phyloP scores from a whole-genome alignment of 2,113 vertebrate species.

The Ellobius talpinus region DNA sequence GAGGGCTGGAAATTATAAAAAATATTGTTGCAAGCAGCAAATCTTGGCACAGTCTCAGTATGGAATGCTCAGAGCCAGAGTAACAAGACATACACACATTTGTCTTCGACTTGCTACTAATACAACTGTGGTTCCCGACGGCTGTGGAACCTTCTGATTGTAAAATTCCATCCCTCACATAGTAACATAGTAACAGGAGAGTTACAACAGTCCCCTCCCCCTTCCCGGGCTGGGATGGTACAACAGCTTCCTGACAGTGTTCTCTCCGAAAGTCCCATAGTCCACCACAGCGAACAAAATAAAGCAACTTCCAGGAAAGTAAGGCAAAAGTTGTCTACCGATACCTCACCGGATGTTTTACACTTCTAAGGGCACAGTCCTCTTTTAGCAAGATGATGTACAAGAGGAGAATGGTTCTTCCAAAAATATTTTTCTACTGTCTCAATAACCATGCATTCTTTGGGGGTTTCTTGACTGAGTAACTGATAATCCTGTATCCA shows the following conservation, averaged over 20 bases:
- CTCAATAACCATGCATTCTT: background rate
- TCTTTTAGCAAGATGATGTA: background rate
- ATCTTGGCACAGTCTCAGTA: conserved; percentile 62
- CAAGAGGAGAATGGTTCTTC: background rate
- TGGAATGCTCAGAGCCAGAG: conserved; percentile 57
- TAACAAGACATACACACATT: conserved; percentile 77
- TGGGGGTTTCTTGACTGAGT: background rate
- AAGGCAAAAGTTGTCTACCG: conserved; percentile 17
- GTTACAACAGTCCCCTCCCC: conserved; percentile 77
- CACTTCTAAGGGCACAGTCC: background rate
- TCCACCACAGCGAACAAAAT: conserved; percentile 61
- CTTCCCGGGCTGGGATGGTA: conserved; percentile 13
- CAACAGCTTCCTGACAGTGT: conserved; percentile 69
- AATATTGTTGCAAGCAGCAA: conserved; percentile 72
- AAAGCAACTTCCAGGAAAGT: conserved; percentile 64
- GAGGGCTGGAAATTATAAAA: conserved; percentile 70
- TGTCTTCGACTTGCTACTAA: conserved; percentile 73
- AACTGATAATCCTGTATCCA: background rate
- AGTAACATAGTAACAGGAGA: conserved; percentile 81
- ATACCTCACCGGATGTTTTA: background rate
- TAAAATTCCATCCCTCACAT: conserved; percentile 82
- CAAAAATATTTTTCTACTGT: background rate
- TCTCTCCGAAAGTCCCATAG: conserved; percentile 72
- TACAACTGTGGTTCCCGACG: conserved; percentile 81
- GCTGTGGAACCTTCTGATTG: conserved; percentile 81